These are phyloP conservation scores for Bombus confusus DNA, from an alignment of 1,140 invertebrate genomes.

Conservation along the genomic window DNA sequence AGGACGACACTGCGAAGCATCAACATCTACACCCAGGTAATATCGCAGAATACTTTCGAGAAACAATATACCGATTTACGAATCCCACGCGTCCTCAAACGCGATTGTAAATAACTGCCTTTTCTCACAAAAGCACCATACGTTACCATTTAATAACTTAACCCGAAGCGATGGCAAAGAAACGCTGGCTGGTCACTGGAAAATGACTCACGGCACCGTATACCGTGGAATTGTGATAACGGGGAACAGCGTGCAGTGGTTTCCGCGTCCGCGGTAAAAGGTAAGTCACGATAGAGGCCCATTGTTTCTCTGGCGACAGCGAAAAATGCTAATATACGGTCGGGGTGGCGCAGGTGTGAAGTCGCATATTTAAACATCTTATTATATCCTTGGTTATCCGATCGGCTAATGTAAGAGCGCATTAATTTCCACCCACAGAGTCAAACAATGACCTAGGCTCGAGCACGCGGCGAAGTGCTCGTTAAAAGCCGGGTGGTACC, in stretches of 20 bases:
- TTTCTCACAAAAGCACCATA: not conserved
- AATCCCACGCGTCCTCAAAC: not conserved
- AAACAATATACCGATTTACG: no score
- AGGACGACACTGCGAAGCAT: not conserved
- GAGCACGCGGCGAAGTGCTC: conserved; percentile 51
- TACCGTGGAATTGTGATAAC: conserved; percentile 24
- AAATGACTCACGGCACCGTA: conserved; percentile 31
- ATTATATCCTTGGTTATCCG: conserved; percentile 43
- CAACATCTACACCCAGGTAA: no score
- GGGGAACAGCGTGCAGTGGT: conserved; percentile 11
- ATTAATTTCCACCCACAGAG: conserved; percentile 66
- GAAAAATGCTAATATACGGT: conserved; percentile 57
- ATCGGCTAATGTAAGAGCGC: conserved; percentile 57
- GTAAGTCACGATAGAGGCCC: conserved; percentile 56
- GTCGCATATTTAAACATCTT: conserved; percentile 64
- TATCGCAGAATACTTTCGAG: not conserved
- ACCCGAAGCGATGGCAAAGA: not conserved
- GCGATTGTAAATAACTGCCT: not conserved
- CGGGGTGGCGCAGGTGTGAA: conserved; percentile 59
- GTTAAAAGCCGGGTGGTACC: conserved; percentile 57
- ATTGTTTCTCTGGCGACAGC: conserved; percentile 47
- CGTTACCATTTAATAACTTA: conserved; percentile 18
- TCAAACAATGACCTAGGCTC: conserved; percentile 58
- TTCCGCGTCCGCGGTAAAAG: conserved; percentile 60
- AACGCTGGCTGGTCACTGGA: not conserved